Evolutionary conservation across 1,140 invertebrate genomes (phyloP).

Genomic region (Oscheius sp.): DNA sequence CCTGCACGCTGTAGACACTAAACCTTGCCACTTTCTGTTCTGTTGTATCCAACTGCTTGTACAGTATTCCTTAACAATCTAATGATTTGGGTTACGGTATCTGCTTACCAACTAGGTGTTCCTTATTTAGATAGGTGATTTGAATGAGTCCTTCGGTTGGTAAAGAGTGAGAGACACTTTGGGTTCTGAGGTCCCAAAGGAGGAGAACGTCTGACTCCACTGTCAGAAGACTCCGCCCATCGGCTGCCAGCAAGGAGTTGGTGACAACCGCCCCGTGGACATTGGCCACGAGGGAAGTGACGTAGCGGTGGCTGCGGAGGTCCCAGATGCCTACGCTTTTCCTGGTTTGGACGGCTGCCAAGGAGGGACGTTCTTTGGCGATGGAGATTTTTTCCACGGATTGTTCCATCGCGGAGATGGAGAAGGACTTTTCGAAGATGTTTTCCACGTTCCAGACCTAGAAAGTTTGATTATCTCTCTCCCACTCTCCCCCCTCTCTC

Average conservation of each 20-base stretch:
- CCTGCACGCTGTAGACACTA: conserved; percentile 42
- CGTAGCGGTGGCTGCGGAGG: conserved; percentile 63
- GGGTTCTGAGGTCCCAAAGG: conserved; percentile 83
- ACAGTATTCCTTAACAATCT: conserved; percentile 65
- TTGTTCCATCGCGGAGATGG: conserved; percentile 86
- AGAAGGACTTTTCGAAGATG: conserved; percentile 93
- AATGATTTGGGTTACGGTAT: conserved; percentile 34
- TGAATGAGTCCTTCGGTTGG: conserved; percentile 73
- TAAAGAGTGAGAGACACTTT: conserved; percentile 71
- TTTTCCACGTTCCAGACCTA: conserved; percentile 95
- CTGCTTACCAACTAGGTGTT: conserved; percentile 58
- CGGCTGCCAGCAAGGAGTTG: conserved; percentile 79
- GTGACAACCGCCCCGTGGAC: conserved; percentile 90
- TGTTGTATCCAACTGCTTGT: conserved; percentile 46
- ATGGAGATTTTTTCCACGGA: conserved; percentile 86
- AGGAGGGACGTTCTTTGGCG: conserved; percentile 70
- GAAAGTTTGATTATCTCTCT: too few relatives aligned
- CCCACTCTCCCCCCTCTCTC: too few relatives aligned
- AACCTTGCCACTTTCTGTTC: conserved; percentile 51
- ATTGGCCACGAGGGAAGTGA: conserved; percentile 82
- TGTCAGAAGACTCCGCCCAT: conserved; percentile 67
- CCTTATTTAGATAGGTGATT: conserved; percentile 70
- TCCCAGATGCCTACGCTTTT: conserved; percentile 93
- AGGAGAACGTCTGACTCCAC: conserved; percentile 87
- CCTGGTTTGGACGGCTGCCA: conserved; percentile 83